Percentiles rank a stretch among this genome's conserved stretches.
Conservation (phyloP, 2,797 vertebrate genomes). For the Melanotaenia pygmaea region DNA sequence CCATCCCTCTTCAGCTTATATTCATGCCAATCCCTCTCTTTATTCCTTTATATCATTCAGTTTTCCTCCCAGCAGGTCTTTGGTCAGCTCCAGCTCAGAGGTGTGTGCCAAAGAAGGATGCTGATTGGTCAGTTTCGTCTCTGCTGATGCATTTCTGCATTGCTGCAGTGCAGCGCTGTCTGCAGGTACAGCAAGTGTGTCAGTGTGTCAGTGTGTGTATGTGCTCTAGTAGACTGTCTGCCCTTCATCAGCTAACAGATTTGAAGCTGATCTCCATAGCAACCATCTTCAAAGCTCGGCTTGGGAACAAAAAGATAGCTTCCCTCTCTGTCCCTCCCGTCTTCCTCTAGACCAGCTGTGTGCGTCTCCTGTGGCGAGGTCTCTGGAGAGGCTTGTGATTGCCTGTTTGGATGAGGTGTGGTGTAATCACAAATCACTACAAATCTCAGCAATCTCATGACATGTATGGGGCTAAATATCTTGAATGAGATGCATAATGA, state of each 20-base stretch:
- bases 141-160: slow-evolving; percentile 76
- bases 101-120: slow-evolving; percentile 42
- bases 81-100: slow-evolving; percentile 55
- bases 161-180: slow-evolving; percentile 45
- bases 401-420: slow-evolving; percentile 7
- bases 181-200: slow-evolving; percentile 67
- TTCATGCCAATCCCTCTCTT: slow-evolving; percentile 10
- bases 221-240: slow-evolving; percentile 49
- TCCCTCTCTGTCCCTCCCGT: slow-evolving; percentile 23
- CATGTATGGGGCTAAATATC: background rate
- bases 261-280: slow-evolving; percentile 73
- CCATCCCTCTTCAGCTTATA: background rate
- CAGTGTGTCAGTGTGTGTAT: slow-evolving; percentile 61
- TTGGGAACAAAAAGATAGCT: slow-evolving; percentile 77
- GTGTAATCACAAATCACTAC: slow-evolving; percentile 23
- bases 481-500: slow-evolving; percentile 11
- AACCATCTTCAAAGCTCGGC: slow-evolving; percentile 71
- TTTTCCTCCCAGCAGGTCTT: background rate
- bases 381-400: slow-evolving; percentile 3
- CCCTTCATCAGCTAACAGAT: slow-evolving; percentile 66
- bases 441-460: slow-evolving; percentile 36
- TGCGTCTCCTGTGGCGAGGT: background rate
- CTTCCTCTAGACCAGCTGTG: slow-evolving; percentile 24
- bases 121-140: slow-evolving; percentile 49
- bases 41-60: slow-evolving; percentile 8